Evolutionary conservation across 2,888 invertebrate species (phyloP).

Genomic region (Platycheirus rosarum): DNA sequence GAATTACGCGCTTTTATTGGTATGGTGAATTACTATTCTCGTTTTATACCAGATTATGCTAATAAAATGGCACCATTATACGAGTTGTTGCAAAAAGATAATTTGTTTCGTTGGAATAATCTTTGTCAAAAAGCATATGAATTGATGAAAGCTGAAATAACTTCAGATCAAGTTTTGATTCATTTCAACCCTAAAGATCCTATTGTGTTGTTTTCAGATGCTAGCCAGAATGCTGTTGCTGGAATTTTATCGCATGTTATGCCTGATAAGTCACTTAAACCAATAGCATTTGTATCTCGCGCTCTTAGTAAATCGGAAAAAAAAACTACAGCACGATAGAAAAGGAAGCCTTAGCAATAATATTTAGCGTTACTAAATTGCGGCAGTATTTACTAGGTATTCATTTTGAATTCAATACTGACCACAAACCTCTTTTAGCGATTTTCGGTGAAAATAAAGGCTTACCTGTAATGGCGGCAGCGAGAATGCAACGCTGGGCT

Average conservation of each 20-base stretch:
- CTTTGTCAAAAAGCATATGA: slow-evolving; percentile 3
- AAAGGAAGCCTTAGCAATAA: slow-evolving; percentile 6
- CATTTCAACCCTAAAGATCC: slow-evolving; percentile 35
- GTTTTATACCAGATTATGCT: slow-evolving; percentile 4
- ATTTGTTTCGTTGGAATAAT: neutral
- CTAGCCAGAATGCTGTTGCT: slow-evolving; percentile 15
- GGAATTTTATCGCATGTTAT: slow-evolving; percentile 11
- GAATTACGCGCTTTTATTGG: slow-evolving; percentile 11
- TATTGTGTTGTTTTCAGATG: slow-evolving; percentile 29
- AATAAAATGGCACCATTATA: slow-evolving; percentile 7
- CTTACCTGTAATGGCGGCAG: slow-evolving; percentile 11
- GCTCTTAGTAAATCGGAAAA: slow-evolving; percentile 2
- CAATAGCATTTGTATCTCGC: slow-evolving; percentile 15
- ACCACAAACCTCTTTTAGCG: slow-evolving; percentile 1
- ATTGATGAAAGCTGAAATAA: slow-evolving; percentile 16
- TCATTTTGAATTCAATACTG: slow-evolving; percentile 3
- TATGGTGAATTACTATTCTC: slow-evolving; percentile 6
- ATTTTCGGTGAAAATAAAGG: slow-evolving; percentile 17
- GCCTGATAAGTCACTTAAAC: slow-evolving; percentile 6
- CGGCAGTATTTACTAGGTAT: slow-evolving; percentile 8
- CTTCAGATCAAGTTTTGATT: slow-evolving; percentile 29
- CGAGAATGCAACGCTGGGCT: slow-evolving; percentile 24
- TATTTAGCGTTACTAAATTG: slow-evolving; percentile 7
- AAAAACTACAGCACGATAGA: slow-evolving; percentile 1
- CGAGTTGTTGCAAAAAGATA: slow-evolving; percentile 12